Conservation (phyloP, 2,113 vertebrate species). For the Myrmophylax atrothorax region DNA sequence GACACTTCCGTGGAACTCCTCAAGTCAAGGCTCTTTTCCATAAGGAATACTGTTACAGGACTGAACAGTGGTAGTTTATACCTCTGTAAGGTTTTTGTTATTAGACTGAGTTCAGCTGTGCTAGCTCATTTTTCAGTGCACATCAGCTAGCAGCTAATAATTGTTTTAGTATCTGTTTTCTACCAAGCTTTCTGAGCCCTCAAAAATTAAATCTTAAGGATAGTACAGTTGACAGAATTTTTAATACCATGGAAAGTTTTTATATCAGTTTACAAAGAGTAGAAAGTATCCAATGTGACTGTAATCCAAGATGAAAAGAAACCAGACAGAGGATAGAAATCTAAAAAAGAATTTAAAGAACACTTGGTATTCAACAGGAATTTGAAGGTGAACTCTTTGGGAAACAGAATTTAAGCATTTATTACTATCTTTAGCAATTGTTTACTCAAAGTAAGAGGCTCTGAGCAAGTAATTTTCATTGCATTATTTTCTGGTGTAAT, state of each 20-base stretch:
- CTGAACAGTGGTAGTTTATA: not conserved
- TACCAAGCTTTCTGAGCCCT: not conserved
- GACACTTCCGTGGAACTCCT: not conserved
- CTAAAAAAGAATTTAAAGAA: not conserved
- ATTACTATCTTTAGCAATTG: not conserved
- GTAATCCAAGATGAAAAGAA: not conserved
- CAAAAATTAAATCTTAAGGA: not conserved
- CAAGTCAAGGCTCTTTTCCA: not conserved
- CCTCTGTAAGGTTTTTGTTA: not conserved
- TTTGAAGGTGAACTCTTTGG: not conserved
- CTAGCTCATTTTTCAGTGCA: not conserved
- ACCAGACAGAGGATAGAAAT: not conserved
- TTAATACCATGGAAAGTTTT: not conserved
- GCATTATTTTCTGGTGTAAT: not conserved
- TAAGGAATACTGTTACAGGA: not conserved
- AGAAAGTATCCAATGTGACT: not conserved
- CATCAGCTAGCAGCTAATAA: not conserved
- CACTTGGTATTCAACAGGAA: not conserved
- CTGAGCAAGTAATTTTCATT: not conserved
- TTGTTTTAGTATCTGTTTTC: not conserved
- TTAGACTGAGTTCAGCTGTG: not conserved
- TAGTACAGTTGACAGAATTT: not conserved
- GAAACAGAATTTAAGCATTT: not conserved
- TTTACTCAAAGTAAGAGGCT: not conserved
- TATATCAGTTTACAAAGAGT: not conserved